Percentiles rank a stretch among this genome's conserved stretches.
Evolutionary conservation across 1,140 invertebrate species (phyloP).

Genomic region (Zaprionus ghesquierei): DNA sequence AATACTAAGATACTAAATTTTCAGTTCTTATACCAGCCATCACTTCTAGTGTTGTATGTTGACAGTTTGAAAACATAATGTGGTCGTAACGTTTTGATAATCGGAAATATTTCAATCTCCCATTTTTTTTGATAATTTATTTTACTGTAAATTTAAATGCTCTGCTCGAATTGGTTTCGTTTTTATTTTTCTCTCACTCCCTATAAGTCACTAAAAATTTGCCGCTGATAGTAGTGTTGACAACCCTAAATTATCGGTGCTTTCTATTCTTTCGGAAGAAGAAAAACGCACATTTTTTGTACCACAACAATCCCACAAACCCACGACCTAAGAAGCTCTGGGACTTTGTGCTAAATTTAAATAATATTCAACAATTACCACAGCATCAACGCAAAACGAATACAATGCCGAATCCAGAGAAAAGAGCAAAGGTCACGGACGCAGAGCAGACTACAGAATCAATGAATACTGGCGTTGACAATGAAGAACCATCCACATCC

Average conservation of each 20-base stretch:
- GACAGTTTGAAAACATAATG: constrained; percentile 14
- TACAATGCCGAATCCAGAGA: constrained; percentile 38
- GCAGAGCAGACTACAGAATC: background rate
- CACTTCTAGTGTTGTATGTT: background rate
- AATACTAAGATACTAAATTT: background rate
- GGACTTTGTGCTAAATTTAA: background rate
- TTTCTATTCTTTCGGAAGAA: constrained; percentile 55
- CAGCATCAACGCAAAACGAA: background rate
- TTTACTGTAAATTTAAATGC: constrained; percentile 31
- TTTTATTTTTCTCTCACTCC: constrained; percentile 21
- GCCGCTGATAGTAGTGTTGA: constrained; percentile 56
- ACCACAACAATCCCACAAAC: constrained; percentile 13
- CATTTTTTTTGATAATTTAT: constrained; percentile 27
- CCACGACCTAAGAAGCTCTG: constrained; percentile 11
- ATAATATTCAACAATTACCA: background rate
- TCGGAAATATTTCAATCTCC: constrained; percentile 30
- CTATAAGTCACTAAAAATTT: constrained; percentile 35
- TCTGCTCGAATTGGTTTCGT: constrained; percentile 19
- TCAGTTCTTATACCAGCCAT: constrained; percentile 7
- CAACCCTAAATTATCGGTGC: constrained; percentile 66
- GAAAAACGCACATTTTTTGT: constrained; percentile 73
- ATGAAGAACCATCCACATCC: constrained; percentile 17
- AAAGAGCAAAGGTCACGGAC: constrained; percentile 15
- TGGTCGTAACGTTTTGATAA: constrained; percentile 18
- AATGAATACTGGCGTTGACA: background rate